Evolutionary conservation across 2,888 invertebrate species (phyloP).

Genomic region (Syrphus vitripennis): DNA sequence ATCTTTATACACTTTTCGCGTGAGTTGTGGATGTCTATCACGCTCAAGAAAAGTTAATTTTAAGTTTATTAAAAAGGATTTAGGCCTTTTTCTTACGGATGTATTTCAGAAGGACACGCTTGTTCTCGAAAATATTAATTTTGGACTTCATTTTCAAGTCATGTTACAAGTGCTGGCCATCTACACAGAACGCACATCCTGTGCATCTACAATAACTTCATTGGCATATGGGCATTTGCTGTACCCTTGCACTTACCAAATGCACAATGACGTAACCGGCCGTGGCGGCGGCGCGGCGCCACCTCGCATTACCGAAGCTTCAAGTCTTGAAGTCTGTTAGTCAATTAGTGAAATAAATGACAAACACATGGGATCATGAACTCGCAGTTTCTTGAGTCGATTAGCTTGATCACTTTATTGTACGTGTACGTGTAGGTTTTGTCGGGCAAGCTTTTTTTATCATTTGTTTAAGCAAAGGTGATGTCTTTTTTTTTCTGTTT

Average conservation of each 20-base stretch:
- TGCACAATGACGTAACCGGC: conserved; percentile 99
- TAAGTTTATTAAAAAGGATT: too few species aligned
- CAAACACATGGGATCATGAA: conserved; percentile 69
- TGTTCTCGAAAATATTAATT: conserved; percentile 99
- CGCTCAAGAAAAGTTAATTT: too few species aligned
- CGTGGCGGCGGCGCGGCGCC: conserved; percentile 99
- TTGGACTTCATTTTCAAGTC: conserved; percentile 99
- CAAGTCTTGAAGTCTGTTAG: conserved; percentile 98
- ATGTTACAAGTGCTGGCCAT: conserved; percentile 98
- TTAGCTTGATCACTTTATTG: too few species aligned
- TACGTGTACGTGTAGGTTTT: too few species aligned
- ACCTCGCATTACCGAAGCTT: conserved; percentile 99
- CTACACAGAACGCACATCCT: conserved; percentile 98
- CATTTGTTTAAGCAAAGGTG: too few species aligned
- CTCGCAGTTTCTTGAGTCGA: conserved; percentile 78
- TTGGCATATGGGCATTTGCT: conserved; percentile 99
- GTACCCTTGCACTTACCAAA: conserved; percentile 99
- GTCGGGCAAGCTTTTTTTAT: too few species aligned
- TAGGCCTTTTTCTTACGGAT: conserved; percentile 99
- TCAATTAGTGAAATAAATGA: conserved; percentile 90
- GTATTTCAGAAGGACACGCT: conserved; percentile 99
- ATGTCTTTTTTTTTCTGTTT: too few species aligned
- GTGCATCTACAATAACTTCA: conserved; percentile 97
- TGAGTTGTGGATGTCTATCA: too few species aligned
- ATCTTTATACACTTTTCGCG: too few species aligned